A percentile compares a stretch with the other conserved stretches of the same genome.
Evolutionary conservation across 2,113 vertebrate species (phyloP).

Genomic region (Plotosus lineatus): DNA sequence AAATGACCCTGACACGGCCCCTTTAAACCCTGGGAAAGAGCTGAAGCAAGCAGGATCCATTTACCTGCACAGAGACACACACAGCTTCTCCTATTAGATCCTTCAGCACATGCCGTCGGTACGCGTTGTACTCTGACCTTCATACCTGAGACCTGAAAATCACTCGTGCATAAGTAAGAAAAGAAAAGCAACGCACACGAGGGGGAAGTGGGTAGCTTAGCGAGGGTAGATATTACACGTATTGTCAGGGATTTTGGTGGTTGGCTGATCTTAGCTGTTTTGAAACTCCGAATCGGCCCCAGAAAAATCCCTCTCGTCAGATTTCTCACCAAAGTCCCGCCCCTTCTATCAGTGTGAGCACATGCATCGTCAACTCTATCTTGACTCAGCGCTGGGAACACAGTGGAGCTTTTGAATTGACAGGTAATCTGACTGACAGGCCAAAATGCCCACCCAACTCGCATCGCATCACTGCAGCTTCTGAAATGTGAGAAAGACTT

Average conservation of each 20-base stretch:
- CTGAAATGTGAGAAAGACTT: not conserved
- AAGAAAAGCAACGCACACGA: not conserved
- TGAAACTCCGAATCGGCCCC: slow-evolving; percentile 10
- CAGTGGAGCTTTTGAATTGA: not conserved
- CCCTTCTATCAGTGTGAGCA: not conserved
- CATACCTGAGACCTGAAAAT: not conserved
- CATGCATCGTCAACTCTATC: not conserved
- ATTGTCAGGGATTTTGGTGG: slow-evolving; percentile 5
- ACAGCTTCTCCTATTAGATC: not conserved
- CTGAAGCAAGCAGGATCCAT: not conserved
- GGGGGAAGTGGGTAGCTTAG: slow-evolving; percentile 37
- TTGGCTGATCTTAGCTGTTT: slow-evolving; percentile 5
- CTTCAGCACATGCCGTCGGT: not conserved
- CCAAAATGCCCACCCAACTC: not conserved
- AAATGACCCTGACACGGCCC: too few species aligned
- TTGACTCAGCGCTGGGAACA: not conserved
- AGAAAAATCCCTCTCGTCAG: not conserved
- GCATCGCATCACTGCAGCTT: not conserved
- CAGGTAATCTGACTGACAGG: not conserved
- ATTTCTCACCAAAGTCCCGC: not conserved
- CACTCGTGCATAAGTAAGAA: not conserved
- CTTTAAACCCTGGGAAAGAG: not conserved
- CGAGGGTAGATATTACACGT: slow-evolving; percentile 34
- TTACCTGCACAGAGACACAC: not conserved
- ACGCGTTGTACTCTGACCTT: not conserved